Evolutionary conservation across 1,140 invertebrate species (phyloP), one percentile per base, ranked within the genome.

Genomic region (Harpegnathos saltator): DNA sequence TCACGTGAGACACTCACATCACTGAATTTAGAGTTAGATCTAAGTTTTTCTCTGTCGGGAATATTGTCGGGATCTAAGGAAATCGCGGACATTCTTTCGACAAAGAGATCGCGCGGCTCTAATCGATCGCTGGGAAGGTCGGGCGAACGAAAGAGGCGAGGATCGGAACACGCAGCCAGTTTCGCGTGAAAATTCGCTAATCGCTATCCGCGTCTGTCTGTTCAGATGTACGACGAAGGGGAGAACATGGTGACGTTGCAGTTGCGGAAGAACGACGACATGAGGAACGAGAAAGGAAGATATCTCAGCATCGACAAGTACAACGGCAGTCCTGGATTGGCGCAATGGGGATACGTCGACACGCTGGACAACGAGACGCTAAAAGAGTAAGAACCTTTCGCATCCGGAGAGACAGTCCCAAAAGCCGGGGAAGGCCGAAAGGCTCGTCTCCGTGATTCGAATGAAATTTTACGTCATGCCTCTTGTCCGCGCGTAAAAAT

Each of bases 211-310:
- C n/a, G n/a, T n/a, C 38, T 33, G n/a, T 54, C 68, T 15, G 1
- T 59, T 65, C 62, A 96, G 95, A 95, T 96, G 91, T 95, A 96
- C 56, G 95, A 96, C 52, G 95, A 96, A 87, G 96, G 96, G 4
- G 91, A 93, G 0, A 95, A 96, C 71, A 80, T 94, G 0, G 86
- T 96, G 0, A 95, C 94, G 9, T 95, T 96, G 90, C 94, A 95
- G 84, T 19, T 93, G 38, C 93, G 94, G 48, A 92, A 91, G 68
- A 94, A 92, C 2, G 72, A 93, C 19, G 91, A 95, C 33, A 94
- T 92, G 91, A 24, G 86, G 0, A 82, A 93, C 3, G 93, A 94
- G 56, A 61, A 85, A n/a, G 91, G 87, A 1, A 86, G 93, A 68
- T 92, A 94, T 17, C 94, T 95, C 52, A 94, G 95, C 14, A 95